These are phyloP conservation scores for Myioborus miniatus DNA, from an alignment of 2,797 vertebrate species.

Conservation along the genomic window DNA sequence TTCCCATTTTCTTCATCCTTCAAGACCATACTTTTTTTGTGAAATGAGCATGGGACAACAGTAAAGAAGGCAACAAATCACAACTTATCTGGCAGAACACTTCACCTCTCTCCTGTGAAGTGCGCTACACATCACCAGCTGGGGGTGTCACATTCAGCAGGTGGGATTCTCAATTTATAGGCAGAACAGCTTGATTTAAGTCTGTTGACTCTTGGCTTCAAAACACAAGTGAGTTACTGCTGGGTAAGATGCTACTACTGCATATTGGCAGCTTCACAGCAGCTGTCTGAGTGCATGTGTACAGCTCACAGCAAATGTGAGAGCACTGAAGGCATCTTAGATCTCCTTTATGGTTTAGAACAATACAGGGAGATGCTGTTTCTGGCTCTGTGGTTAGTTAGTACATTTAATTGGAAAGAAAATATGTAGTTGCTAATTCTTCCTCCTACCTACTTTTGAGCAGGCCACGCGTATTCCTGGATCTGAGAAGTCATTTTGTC, in stretches of 20 bases:
- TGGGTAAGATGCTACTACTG: not conserved
- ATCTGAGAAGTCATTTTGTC: not conserved
- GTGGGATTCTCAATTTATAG: not conserved
- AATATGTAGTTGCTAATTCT: not conserved
- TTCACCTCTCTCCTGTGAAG: not conserved
- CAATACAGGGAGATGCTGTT: not conserved
- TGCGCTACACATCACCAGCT: not conserved
- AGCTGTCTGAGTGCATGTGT: not conserved
- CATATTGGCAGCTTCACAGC: not conserved
- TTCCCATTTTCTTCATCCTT: not conserved
- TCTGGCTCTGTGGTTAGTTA: not conserved
- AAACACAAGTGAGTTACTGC: constrained; percentile 25
- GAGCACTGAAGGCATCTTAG: not conserved
- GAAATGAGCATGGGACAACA: not conserved
- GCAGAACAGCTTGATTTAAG: constrained; percentile 39
- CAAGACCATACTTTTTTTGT: not conserved
- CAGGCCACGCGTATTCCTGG: not conserved
- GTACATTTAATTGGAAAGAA: not conserved
- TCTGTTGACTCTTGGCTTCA: constrained; percentile 26
- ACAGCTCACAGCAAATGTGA: not conserved
- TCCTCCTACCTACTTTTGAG: not conserved
- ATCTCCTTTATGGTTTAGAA: not conserved
- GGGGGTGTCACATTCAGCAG: not conserved
- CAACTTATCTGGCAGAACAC: not conserved
- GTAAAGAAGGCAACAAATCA: not conserved